Conservation (phyloP, 2,113 vertebrate species). For the Sula dactylatra region DNA sequence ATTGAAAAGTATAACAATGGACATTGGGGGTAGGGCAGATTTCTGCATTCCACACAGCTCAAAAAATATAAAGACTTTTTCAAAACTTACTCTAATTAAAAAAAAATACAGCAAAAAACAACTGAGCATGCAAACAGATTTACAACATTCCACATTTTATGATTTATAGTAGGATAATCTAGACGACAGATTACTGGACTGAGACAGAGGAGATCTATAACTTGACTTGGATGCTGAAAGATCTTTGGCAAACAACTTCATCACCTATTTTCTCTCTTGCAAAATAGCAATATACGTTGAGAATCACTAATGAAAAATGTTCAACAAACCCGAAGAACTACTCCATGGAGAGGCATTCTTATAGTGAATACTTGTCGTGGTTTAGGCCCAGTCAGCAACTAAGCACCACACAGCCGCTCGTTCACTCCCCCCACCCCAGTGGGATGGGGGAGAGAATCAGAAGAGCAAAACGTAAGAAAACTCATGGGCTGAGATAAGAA, state of each 20-base stretch:
- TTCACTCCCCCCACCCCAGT: too few relatives aligned
- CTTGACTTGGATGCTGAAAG: not conserved
- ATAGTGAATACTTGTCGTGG: not conserved
- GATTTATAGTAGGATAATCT: not conserved
- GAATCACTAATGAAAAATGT: not conserved
- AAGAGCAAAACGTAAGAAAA: too few relatives aligned
- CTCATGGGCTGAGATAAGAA: too few relatives aligned
- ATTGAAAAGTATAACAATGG: not conserved
- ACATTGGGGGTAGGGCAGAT: not conserved
- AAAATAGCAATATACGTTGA: not conserved
- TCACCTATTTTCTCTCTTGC: not conserved
- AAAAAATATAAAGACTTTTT: not conserved
- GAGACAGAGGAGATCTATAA: not conserved
- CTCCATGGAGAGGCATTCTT: not conserved
- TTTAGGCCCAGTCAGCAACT: too few relatives aligned
- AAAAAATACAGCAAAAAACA: not conserved
- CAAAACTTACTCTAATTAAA: not conserved
- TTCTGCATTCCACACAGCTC: not conserved
- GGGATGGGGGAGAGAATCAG: too few relatives aligned
- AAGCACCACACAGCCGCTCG: too few relatives aligned
- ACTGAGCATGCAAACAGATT: not conserved
- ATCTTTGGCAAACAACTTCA: not conserved
- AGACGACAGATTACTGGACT: not conserved
- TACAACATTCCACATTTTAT: not conserved
- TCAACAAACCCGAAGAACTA: not conserved